Percentiles rank a stretch among this genome's conserved stretches.
Conservation (phyloP, 2,797 vertebrate genomes). For the Lates japonicus region DNA sequence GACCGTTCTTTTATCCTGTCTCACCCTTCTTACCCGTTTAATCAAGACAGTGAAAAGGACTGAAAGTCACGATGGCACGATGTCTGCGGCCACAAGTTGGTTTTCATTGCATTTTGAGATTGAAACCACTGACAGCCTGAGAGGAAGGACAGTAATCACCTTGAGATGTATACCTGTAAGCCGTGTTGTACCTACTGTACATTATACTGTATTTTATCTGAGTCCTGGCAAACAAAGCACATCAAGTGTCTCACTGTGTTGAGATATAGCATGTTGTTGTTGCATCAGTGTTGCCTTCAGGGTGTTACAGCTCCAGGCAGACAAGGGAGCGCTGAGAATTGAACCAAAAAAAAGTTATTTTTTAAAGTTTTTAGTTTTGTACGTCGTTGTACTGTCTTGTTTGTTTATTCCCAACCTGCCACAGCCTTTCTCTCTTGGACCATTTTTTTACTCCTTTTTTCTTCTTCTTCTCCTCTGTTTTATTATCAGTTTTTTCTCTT, state of each 20-base stretch:
- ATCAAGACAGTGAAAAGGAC: too few relatives aligned
- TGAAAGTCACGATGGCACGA: too few relatives aligned
- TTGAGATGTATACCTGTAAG: neutral
- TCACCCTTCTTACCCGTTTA: too few relatives aligned
- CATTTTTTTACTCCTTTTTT: neutral
- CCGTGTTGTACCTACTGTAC: neutral
- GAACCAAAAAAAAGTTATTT: neutral
- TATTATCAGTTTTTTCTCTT: neutral
- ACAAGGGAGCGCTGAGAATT: constrained; percentile 16
- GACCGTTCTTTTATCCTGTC: neutral
- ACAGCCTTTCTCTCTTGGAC: neutral
- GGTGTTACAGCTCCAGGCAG: constrained; percentile 40
- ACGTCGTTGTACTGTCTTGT: neutral
- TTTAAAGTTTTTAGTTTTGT: constrained; percentile 15
- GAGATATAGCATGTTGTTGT: constrained; percentile 32
- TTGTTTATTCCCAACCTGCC: constrained; percentile 37
- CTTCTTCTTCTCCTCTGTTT: neutral
- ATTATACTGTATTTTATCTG: neutral
- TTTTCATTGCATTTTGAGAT: neutral
- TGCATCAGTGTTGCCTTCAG: constrained; percentile 56
- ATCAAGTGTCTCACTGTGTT: neutral
- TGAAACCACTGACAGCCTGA: neutral
- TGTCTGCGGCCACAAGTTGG: too few relatives aligned
- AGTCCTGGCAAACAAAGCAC: constrained; percentile 14
- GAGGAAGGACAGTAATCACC: neutral